phyloP scores from a whole-genome alignment of 2,797 vertebrate species.

The Catharus ustulatus region DNA sequence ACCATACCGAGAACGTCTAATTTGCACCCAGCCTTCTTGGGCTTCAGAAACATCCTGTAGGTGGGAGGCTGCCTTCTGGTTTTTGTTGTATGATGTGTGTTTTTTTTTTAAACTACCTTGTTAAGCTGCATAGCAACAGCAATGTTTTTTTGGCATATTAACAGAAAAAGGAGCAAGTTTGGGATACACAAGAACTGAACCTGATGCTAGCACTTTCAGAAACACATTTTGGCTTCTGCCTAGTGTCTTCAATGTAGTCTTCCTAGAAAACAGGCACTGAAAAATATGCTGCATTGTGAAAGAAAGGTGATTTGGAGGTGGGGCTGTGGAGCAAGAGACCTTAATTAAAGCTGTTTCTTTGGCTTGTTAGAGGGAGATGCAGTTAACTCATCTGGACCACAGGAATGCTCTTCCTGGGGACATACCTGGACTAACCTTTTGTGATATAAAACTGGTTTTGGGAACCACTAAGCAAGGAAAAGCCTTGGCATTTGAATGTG shows the following conservation, averaged over 20 bases:
- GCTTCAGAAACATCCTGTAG: conserved; percentile 1
- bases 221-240: not conserved
- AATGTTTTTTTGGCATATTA: not conserved
- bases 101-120: conserved; percentile 1
- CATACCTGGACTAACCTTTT: not conserved
- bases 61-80: not conserved
- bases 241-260: not conserved
- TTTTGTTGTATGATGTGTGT: not conserved
- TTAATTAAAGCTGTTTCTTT: not conserved
- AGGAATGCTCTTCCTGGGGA: not conserved
- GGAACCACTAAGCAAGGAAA: not conserved
- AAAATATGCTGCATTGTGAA: not conserved
- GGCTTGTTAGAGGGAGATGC: not conserved
- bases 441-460: not conserved
- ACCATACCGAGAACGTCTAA: not conserved
- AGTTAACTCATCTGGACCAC: not conserved
- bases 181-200: not conserved
- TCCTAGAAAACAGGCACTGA: not conserved
- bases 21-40: not conserved
- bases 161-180: not conserved
- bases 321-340: not conserved
- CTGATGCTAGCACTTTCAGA: not conserved
- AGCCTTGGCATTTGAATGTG: not conserved
- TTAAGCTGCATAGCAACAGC: conserved; percentile 52
- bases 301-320: not conserved